Evolutionary conservation across 2,888 invertebrate genomes (phyloP).

Genomic region (Stictocephala bisonia): DNA sequence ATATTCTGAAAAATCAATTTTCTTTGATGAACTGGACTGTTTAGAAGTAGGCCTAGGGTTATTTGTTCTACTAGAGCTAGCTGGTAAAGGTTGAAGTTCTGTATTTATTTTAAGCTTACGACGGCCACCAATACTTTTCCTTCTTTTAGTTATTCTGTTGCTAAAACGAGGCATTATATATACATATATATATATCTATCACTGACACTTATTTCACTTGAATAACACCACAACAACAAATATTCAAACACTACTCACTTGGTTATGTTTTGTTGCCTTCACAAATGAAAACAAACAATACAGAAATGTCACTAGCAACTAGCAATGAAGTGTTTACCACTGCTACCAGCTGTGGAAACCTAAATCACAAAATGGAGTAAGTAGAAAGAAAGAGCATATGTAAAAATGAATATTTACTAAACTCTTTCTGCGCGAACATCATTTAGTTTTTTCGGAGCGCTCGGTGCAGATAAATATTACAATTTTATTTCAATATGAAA

Average conservation of each 20-base stretch:
- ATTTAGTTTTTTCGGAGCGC: too few species aligned
- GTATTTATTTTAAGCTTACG: not conserved
- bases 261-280: constrained; percentile 7
- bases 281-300: too few species aligned
- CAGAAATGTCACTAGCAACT: not conserved
- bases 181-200: not conserved
- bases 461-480: too few species aligned
- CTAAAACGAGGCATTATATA: constrained; percentile 4
- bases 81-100: not conserved
- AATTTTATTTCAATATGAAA: not conserved
- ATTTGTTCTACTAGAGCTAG: not conserved
- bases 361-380: not conserved
- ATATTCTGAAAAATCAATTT: constrained; percentile 17
- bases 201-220: too few species aligned
- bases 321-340: not conserved
- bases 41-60: not conserved
- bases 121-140: constrained; percentile 14
- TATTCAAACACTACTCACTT: not conserved
- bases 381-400: not conserved
- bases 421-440: too few species aligned
- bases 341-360: not conserved
- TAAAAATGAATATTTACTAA: not conserved
- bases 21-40: constrained; percentile 7
- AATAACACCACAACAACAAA: not conserved
- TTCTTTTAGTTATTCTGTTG: not conserved